A percentile compares a stretch with the other conserved stretches of the same genome.
Evolutionary conservation across 1,140 invertebrate species (phyloP).

Genomic region (Zaprionus inermis): DNA sequence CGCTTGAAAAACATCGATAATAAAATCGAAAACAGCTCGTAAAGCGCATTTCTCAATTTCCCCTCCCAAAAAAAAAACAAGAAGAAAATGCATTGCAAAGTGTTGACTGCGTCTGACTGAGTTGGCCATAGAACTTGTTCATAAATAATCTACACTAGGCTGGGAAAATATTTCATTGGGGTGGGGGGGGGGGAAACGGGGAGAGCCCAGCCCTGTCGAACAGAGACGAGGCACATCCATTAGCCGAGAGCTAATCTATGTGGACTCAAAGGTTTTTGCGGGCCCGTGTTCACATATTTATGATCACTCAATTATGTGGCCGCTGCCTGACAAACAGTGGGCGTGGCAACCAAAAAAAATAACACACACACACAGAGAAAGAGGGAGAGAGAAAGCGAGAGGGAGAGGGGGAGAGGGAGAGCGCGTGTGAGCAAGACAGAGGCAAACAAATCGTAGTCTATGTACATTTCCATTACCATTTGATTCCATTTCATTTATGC

Average conservation of each 20-base stretch:
- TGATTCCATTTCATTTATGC: slow-evolving; percentile 59
- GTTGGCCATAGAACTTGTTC: slow-evolving; percentile 1
- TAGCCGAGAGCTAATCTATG: slow-evolving; percentile 56
- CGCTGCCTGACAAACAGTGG: not conserved
- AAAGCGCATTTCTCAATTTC: not conserved
- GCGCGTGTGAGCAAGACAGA: not conserved
- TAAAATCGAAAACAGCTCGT: slow-evolving; percentile 5
- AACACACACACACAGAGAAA: not conserved
- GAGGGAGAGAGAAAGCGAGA: not conserved
- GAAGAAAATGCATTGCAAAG: slow-evolving; percentile 1
- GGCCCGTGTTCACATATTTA: slow-evolving; percentile 65
- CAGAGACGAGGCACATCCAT: slow-evolving; percentile 4
- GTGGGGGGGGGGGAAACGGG: not conserved
- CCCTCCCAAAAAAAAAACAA: too few species aligned
- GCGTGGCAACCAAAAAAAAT: slow-evolving; percentile 11
- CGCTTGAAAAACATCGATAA: not conserved
- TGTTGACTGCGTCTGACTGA: slow-evolving; percentile 1
- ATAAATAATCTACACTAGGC: slow-evolving; percentile 2
- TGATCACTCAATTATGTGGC: slow-evolving; percentile 67
- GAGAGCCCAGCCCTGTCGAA: not conserved
- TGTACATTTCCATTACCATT: slow-evolving; percentile 41
- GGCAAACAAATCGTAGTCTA: slow-evolving; percentile 16
- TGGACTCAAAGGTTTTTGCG: slow-evolving; percentile 24
- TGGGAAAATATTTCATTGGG: not conserved
- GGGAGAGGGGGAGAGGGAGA: not conserved